Evolutionary conservation across 2,113 vertebrate genomes (phyloP).

Genomic region (Halcyon senegalensis): DNA sequence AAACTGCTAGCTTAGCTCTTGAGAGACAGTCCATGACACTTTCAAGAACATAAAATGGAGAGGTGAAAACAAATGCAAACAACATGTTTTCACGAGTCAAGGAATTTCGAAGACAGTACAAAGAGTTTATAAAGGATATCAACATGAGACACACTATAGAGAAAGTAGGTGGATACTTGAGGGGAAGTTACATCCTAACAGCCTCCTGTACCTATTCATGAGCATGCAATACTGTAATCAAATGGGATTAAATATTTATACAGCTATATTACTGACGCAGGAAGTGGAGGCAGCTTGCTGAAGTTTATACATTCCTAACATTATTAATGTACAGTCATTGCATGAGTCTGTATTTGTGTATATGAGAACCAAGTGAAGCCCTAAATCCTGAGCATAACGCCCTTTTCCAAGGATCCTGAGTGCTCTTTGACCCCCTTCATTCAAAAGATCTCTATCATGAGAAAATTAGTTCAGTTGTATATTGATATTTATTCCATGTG

Average conservation of each 20-base stretch:
- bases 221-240: not conserved
- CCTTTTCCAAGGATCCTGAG: not conserved
- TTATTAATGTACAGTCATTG: not conserved
- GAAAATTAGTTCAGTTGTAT: not conserved
- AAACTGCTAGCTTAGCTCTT: not conserved
- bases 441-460: not conserved
- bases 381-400: not conserved
- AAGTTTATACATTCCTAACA: not conserved
- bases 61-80: not conserved
- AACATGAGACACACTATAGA: not conserved
- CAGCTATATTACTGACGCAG: not conserved
- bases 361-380: not conserved
- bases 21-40: not conserved
- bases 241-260: not conserved
- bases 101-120: not conserved
- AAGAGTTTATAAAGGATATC: not conserved
- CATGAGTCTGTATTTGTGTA: not conserved
- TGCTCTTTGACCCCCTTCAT: not conserved
- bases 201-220: not conserved
- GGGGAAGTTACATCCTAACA: not conserved
- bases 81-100: not conserved
- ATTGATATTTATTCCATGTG: not conserved
- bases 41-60: not conserved
- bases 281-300: not conserved
- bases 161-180: not conserved